Evolutionary conservation across 2,797 vertebrate genomes (phyloP), one percentile per base, ranked within the genome.

Genomic region (Microchirus variegatus): DNA sequence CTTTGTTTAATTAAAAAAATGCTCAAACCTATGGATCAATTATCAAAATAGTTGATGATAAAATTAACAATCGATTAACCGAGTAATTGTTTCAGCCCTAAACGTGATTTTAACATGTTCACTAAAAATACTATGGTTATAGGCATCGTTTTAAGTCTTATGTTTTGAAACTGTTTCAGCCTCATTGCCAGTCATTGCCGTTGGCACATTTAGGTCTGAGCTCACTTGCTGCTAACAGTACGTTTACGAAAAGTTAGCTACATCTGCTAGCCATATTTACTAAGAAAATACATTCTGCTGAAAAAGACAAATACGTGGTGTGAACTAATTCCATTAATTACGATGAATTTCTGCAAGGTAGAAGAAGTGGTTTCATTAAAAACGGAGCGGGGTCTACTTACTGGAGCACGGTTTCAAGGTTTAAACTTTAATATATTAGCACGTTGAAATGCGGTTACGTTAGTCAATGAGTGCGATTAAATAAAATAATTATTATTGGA

Each of bases 321-420:
- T 42, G 0, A 42, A 13, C 40, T 3, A 38, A 38, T 13, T 3
- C 9, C 3, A 15, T 2, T 18, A 3, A 2, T 16, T 35, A 17
- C 3, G 42, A 8, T 26, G 2, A 5, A 1, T 35, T 45, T 78
- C 63, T 59, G 0, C 49, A 12, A 53, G 10, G 22, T 66, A 1
- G 3, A 58, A 65, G 26, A 47, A 41, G 55, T 46, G 42, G 41
- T 50, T 66, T 3, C 19, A 53, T 56, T 4, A 53, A 70, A 72
- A 12, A 41, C 1, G 16, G 64, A 56, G 59, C 3, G 15, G 0
- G 0, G 89, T 70, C 82, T 90, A 90, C 12, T 87, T 87, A 60
- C 85, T 89, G 88, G 75, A 79, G 41, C 10, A 1, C 4, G 1
- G 36, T 16, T 31, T 67, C 14, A 15, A 15, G n/a, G 59, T 63